Evolutionary conservation across 2,888 invertebrate genomes (phyloP), one percentile per base, ranked within the genome.

Genomic region (Platypus cylindrus): DNA sequence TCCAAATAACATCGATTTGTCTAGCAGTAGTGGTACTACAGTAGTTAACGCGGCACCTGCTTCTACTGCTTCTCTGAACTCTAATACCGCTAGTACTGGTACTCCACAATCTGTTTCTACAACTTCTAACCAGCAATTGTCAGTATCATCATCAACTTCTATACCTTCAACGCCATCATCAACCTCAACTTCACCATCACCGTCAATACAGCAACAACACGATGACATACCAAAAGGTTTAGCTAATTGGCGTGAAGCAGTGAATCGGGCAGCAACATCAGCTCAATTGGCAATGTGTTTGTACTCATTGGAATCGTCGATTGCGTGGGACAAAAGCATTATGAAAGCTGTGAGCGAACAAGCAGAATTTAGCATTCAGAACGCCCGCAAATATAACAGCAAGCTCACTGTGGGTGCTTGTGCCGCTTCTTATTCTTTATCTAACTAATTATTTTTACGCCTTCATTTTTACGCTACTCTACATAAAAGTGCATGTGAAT

Each of bases 271-370:
- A 28, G 77, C 75, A 51, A 90, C 90, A 0, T 79, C 91, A 0
- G 85, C 93, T 0, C 94, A 95, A 56, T 67, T 95, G 15, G 84
- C 87, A 14, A 80, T 91, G 78, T 80, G 86, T 49, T 69, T 91
- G 38, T 83, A 87, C 53, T 83, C 87, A 51, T 66, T 97, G 46
- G 91, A 94, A 58, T 78, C 82, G 2, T 84, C 83, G 57, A 87
- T 97, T 51, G 93, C 94, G 23, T 97, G 97, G 97, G 95, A 97
- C 66, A 93, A 94, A 68, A 93, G 93, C 67, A 87, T 94, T 56
- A 94, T 97, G 94, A 93, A 94, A 74, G 95, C 94, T 67, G 93
- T 94, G 71, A 78, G 87, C 80, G 59, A 60, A 56, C 56, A 58
- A 55, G 58, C 56, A 57, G 59, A 60, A 59, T 43, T 43, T 59